These are phyloP conservation scores for Uloborus diversus DNA, from an alignment of 1,140 invertebrate genomes.

Conservation along the genomic window DNA sequence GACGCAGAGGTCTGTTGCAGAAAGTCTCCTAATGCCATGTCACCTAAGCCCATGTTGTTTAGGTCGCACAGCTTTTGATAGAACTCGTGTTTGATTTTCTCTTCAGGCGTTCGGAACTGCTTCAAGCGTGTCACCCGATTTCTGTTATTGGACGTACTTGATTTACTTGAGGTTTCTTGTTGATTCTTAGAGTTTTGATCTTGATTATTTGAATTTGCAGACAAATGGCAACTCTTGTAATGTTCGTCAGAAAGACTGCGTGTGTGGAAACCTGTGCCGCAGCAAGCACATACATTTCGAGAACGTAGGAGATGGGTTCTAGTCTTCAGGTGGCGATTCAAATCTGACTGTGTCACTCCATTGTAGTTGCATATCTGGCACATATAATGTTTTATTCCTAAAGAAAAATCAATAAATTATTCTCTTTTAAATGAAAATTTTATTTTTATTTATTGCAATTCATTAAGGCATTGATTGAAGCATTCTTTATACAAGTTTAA, in stretches of 20 bases:
- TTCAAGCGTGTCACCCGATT: constrained; percentile 41
- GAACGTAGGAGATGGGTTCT: constrained; percentile 66
- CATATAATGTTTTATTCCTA: constrained; percentile 68
- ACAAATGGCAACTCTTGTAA: constrained; percentile 46
- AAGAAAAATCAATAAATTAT: neutral
- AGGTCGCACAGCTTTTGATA: constrained; percentile 48
- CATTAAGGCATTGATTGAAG: too few species aligned
- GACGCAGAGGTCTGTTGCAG: constrained; percentile 26
- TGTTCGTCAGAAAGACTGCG: constrained; percentile 57
- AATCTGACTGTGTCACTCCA: constrained; percentile 69
- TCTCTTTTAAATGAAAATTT: too few species aligned
- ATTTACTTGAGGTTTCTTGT: neutral
- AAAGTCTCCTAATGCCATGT: constrained; percentile 44
- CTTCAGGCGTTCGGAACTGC: constrained; percentile 36
- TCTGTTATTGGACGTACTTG: constrained; percentile 15
- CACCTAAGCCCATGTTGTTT: constrained; percentile 41
- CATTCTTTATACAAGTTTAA: too few species aligned
- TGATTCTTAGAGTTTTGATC: constrained; percentile 18
- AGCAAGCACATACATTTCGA: constrained; percentile 63
- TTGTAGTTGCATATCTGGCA: constrained; percentile 69
- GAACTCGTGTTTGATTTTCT: constrained; percentile 43
- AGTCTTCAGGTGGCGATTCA: constrained; percentile 69
- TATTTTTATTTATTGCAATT: too few species aligned
- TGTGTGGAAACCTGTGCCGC: constrained; percentile 66
- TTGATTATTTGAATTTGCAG: constrained; percentile 20